These are phyloP conservation scores for Polypedilum vanderplanki DNA, from an alignment of 1,140 invertebrate genomes.

Conservation along the genomic window DNA sequence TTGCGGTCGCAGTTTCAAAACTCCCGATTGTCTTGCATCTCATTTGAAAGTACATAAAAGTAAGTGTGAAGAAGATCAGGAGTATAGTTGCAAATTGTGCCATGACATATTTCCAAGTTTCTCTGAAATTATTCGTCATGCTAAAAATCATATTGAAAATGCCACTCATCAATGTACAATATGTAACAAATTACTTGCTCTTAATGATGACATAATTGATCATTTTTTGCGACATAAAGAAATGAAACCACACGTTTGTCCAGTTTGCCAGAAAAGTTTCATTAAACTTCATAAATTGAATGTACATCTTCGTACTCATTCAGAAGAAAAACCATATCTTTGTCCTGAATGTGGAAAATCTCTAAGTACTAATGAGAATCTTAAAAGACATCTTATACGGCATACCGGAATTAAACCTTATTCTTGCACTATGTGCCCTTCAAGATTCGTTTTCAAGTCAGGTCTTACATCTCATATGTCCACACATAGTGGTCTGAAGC, in stretches of 20 bases:
- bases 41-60: constrained; percentile 10
- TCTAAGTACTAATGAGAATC: neutral
- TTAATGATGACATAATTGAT: neutral
- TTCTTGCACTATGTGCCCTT: constrained; percentile 31
- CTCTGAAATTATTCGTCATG: neutral
- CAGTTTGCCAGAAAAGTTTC: neutral
- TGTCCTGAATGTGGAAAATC: constrained; percentile 2
- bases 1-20: neutral
- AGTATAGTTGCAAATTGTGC: neutral
- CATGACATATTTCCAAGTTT: neutral
- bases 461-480: constrained; percentile 30
- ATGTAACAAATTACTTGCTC: neutral
- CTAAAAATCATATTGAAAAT: constrained; percentile 24
- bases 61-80: neutral
- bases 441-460: constrained; percentile 21
- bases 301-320: neutral
- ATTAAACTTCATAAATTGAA: neutral
- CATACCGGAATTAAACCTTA: constrained; percentile 27
- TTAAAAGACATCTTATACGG: neutral
- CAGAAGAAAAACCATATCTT: neutral
- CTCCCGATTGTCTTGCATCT: neutral
- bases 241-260: constrained; percentile 1
- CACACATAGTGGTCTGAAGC: constrained; percentile 31
- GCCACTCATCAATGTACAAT: neutral
- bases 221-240: neutral